phyloP scores from a whole-genome alignment of 1,140 invertebrate genomes.

The Lethocerus indicus region DNA sequence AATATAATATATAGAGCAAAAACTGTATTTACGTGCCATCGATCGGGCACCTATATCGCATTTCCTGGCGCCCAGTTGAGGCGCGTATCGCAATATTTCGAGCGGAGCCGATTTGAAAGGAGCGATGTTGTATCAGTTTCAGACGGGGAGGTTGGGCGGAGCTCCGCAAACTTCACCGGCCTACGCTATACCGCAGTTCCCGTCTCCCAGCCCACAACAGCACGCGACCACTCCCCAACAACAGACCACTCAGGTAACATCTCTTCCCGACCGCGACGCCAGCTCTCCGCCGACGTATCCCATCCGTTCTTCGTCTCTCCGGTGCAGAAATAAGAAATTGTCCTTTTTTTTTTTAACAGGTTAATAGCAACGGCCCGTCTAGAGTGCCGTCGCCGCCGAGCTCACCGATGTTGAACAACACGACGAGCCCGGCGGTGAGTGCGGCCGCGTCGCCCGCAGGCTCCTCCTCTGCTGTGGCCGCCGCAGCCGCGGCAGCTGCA shows the following conservation, averaged over 20 bases:
- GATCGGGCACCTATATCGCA: too few species aligned
- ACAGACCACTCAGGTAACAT: neutral
- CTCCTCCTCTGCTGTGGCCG: slow-evolving; percentile 3
- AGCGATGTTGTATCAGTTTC: slow-evolving; percentile 11
- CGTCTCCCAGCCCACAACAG: slow-evolving; percentile 21
- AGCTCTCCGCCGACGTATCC: too few species aligned
- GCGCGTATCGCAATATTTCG: too few species aligned
- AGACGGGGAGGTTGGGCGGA: slow-evolving; percentile 1
- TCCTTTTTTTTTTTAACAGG: too few species aligned
- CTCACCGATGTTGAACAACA: slow-evolving; percentile 21
- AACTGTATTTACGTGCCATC: too few species aligned
- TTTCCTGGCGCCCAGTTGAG: too few species aligned
- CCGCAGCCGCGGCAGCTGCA: slow-evolving; percentile 10
- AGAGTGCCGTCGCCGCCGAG: slow-evolving; percentile 25
- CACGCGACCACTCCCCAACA: slow-evolving; percentile 15
- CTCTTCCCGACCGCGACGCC: neutral
- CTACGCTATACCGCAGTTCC: slow-evolving; percentile 18
- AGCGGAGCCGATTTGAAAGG: too few species aligned
- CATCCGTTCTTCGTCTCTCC: too few species aligned
- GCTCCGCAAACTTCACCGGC: slow-evolving; percentile 17
- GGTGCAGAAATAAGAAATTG: too few species aligned
- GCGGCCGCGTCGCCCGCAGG: neutral
- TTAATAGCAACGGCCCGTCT: too few species aligned
- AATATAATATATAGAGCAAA: too few species aligned
- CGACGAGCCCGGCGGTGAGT: slow-evolving; percentile 22